phyloP scores from a whole-genome alignment of 2,888 invertebrate genomes.

The Blera fallax region DNA sequence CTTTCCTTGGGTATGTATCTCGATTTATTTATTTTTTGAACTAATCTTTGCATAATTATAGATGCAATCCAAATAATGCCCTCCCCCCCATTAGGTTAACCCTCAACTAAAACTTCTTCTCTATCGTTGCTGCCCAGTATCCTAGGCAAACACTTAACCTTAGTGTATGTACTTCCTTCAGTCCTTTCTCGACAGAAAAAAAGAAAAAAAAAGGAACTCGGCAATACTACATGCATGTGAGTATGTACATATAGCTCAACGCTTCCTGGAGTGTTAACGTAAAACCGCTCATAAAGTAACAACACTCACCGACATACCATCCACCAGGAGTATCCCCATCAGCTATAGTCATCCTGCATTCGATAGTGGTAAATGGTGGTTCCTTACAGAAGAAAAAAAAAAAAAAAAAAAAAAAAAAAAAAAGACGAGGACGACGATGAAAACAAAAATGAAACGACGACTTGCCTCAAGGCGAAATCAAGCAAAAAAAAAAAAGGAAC shows the following conservation, averaged over 20 bases:
- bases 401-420: background rate
- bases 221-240: background rate
- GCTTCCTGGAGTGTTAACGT: constrained; percentile 48
- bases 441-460: constrained; percentile 37
- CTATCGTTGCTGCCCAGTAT: background rate
- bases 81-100: background rate
- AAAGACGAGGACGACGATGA: constrained; percentile 5
- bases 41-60: constrained; percentile 53
- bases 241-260: constrained; percentile 1
- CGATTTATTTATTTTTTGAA: background rate
- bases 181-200: background rate
- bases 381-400: background rate
- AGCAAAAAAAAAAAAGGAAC: constrained; percentile 12
- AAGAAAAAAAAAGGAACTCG: background rate
- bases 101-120: constrained; percentile 5
- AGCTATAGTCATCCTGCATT: background rate
- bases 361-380: constrained; percentile 12
- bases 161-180: background rate
- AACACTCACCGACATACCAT: constrained; percentile 31
- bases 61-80: constrained; percentile 29
- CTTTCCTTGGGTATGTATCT: background rate
- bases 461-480: constrained; percentile 18
- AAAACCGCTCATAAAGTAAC: constrained; percentile 43
- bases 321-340: background rate
- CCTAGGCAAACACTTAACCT: constrained; percentile 25